A percentile compares a stretch with the other conserved stretches of the same genome.
These are phyloP conservation scores for Cataglyphis albicans DNA, from an alignment of 2,888 invertebrate genomes.

Conservation along the genomic window DNA sequence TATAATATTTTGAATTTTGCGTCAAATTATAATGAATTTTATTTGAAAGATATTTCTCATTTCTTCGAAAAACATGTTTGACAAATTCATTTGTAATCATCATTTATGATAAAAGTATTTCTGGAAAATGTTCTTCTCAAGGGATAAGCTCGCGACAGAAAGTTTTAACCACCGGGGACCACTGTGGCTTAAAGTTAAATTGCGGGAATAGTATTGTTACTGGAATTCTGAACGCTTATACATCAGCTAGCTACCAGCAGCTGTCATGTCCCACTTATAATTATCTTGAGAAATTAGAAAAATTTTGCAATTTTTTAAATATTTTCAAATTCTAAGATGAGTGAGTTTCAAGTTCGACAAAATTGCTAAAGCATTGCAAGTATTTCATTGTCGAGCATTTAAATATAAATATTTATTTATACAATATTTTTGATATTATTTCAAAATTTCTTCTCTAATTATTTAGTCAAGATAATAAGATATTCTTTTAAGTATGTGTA, in stretches of 20 bases:
- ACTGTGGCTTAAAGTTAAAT: slow-evolving; percentile 68
- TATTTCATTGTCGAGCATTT: background rate
- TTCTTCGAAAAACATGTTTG: background rate
- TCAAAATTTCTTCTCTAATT: background rate
- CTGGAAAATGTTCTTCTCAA: slow-evolving; percentile 21
- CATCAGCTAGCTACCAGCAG: background rate
- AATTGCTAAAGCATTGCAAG: background rate
- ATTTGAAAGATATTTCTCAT: background rate
- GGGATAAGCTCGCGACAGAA: slow-evolving; percentile 56
- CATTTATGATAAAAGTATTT: slow-evolving; percentile 33
- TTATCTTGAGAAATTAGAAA: slow-evolving; percentile 19
- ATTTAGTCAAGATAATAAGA: background rate
- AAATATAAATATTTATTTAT: background rate
- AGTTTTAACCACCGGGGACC: slow-evolving; percentile 54
- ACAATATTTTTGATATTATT: background rate
- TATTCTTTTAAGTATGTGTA: background rate
- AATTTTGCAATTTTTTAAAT: background rate
- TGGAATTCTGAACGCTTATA: background rate
- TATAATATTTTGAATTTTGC: background rate
- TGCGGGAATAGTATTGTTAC: slow-evolving; percentile 59
- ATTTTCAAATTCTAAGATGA: background rate
- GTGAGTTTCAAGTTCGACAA: background rate
- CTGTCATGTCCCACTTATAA: background rate
- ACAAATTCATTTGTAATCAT: slow-evolving; percentile 15
- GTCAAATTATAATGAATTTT: background rate